These are phyloP conservation scores for Lutjanus argentimaculatus DNA, from an alignment of 2,797 vertebrate species.

Conservation along the genomic window DNA sequence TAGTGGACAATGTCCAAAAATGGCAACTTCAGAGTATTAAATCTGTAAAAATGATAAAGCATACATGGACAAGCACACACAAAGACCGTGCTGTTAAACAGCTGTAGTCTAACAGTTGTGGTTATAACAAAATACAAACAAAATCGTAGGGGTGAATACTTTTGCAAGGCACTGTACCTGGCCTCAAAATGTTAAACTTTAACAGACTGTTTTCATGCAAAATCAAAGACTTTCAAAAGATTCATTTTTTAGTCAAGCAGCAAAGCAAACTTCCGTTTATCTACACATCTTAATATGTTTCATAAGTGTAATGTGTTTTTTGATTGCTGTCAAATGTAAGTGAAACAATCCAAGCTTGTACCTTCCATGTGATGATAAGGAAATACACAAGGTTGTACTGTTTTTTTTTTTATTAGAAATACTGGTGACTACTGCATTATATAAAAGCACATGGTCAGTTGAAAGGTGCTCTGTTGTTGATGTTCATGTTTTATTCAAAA, in stretches of 20 bases:
- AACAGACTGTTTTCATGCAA: constrained; percentile 2
- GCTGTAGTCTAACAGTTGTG: neutral
- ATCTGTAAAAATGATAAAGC: constrained; percentile 5
- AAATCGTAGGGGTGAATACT: constrained; percentile 3
- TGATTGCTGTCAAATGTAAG: too few relatives aligned
- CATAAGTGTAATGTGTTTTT: too few relatives aligned
- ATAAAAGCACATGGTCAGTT: constrained; percentile 3
- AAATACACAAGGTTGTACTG: constrained; percentile 1
- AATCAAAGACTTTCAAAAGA: neutral
- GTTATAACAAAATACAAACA: constrained; percentile 4
- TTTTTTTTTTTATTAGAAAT: neutral
- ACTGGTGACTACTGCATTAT: neutral
- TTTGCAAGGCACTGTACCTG: constrained; percentile 5
- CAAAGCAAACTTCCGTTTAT: neutral
- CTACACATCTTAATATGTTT: too few relatives aligned
- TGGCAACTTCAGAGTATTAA: neutral
- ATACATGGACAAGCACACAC: constrained; percentile 1
- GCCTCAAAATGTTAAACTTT: too few relatives aligned
- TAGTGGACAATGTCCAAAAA: too few relatives aligned
- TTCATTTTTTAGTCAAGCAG: neutral
- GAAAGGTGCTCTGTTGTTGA: neutral
- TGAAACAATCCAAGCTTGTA: neutral
- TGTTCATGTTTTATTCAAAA: neutral
- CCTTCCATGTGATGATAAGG: constrained; percentile 1
- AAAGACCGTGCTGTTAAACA: constrained; percentile 1